A percentile compares a stretch with the other conserved stretches of the same genome.
Conservation (phyloP, 2,888 invertebrate genomes). For the Microplitis deprimator region DNA sequence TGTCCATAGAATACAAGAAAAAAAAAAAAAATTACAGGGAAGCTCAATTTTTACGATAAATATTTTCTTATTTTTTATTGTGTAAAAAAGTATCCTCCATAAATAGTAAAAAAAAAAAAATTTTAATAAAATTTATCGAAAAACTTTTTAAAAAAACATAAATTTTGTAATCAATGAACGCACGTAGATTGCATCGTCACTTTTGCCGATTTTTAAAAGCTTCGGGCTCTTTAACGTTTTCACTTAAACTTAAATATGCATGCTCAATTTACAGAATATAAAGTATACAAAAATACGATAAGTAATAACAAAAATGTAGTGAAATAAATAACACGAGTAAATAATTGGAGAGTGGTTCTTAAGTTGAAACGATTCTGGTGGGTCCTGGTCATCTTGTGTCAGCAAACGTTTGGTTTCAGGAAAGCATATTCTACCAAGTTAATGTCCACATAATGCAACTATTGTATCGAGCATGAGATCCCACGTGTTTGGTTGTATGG, state of each 20-base stretch:
- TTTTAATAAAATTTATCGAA: too few species aligned
- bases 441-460: constrained; percentile 34
- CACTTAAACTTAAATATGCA: constrained; percentile 2
- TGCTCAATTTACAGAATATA: not conserved
- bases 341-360: not conserved
- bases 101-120: too few species aligned
- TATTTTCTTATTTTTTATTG: too few species aligned
- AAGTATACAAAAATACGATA: not conserved
- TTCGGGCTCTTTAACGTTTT: not conserved
- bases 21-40: too few species aligned
- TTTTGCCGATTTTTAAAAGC: too few species aligned
- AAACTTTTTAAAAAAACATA: too few species aligned
- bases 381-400: not conserved
- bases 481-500: constrained; percentile 17
- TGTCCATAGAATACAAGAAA: too few species aligned
- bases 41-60: too few species aligned
- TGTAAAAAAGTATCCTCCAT: too few species aligned
- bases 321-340: not conserved
- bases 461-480: constrained; percentile 25
- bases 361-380: constrained; percentile 3
- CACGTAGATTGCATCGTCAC: too few species aligned
- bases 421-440: constrained; percentile 17
- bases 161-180: too few species aligned
- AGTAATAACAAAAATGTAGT: not conserved
- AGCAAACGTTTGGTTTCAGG: constrained; percentile 2